Conservation (phyloP, 2,797 vertebrate genomes). For the Intellagama lesueurii region DNA sequence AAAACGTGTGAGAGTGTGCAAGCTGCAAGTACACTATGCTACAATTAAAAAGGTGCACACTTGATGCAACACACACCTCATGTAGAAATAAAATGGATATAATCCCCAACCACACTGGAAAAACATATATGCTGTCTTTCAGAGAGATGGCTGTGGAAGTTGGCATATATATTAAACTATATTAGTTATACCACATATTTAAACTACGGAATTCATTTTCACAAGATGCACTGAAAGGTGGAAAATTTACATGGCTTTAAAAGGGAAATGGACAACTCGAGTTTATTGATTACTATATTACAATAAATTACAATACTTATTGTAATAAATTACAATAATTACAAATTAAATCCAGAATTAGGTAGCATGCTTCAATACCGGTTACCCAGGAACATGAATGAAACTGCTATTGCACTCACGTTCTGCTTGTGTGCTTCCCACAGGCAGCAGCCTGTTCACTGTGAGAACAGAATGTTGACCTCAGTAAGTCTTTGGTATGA, state of each 20-base stretch:
- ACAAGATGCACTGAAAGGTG: neutral
- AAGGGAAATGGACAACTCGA: too few species aligned
- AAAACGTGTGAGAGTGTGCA: neutral
- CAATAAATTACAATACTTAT: too few species aligned
- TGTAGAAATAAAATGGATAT: neutral
- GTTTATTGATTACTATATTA: too few species aligned
- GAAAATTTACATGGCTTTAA: too few species aligned
- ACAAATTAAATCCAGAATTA: neutral
- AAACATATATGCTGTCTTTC: neutral
- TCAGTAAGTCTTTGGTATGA: neutral
- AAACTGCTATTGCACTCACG: neutral
- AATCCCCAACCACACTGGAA: neutral
- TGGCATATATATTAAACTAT: neutral
- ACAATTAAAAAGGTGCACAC: neutral
- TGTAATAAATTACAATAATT: neutral
- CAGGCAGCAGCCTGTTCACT: neutral
- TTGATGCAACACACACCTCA: neutral
- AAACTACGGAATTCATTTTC: neutral
- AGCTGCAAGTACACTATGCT: neutral
- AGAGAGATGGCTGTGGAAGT: neutral
- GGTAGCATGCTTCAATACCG: neutral
- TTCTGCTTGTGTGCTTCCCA: neutral
- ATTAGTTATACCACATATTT: too few species aligned
- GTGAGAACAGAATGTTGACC: neutral
- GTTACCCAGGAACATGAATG: neutral